Conservation (phyloP, 2,888 invertebrate genomes). For the Geophilus truncorum region DNA sequence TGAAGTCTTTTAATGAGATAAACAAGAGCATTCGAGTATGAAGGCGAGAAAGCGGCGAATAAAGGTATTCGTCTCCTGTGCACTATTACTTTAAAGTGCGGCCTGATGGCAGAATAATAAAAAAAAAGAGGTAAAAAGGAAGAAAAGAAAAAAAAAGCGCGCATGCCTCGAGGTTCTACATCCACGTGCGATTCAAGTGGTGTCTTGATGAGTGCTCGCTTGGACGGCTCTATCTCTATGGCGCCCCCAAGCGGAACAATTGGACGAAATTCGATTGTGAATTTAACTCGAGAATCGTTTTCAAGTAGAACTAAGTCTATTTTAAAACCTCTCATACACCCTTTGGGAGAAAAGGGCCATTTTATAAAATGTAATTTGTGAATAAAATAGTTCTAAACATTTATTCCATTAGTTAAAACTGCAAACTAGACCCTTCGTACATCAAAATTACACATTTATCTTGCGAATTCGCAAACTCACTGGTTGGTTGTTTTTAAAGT, state of each 20-base stretch:
- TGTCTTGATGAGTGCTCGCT: slow-evolving; percentile 23
- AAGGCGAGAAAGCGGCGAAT: neutral
- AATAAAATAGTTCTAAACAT: too few species aligned
- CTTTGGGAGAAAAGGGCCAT: neutral
- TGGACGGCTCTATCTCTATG: slow-evolving; percentile 22
- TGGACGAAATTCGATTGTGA: slow-evolving; percentile 25
- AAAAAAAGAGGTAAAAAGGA: neutral
- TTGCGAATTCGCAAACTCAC: too few species aligned
- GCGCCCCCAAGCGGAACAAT: slow-evolving; percentile 13
- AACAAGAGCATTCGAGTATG: neutral
- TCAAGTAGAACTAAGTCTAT: neutral
- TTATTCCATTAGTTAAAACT: too few species aligned
- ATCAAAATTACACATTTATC: too few species aligned
- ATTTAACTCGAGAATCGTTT: slow-evolving; percentile 19
- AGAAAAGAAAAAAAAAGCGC: neutral
- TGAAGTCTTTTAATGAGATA: neutral
- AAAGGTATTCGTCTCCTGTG: slow-evolving; percentile 12
- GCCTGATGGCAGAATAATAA: neutral
- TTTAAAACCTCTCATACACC: neutral
- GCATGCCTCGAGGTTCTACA: slow-evolving; percentile 17
- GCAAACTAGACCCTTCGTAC: too few species aligned
- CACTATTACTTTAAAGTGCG: slow-evolving; percentile 21
- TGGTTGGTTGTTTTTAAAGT: too few species aligned
- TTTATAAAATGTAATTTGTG: too few species aligned
- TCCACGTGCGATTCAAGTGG: slow-evolving; percentile 13